These are phyloP conservation scores for Stegana nigrithorax DNA, from an alignment of 2,888 invertebrate genomes.

Conservation along the genomic window DNA sequence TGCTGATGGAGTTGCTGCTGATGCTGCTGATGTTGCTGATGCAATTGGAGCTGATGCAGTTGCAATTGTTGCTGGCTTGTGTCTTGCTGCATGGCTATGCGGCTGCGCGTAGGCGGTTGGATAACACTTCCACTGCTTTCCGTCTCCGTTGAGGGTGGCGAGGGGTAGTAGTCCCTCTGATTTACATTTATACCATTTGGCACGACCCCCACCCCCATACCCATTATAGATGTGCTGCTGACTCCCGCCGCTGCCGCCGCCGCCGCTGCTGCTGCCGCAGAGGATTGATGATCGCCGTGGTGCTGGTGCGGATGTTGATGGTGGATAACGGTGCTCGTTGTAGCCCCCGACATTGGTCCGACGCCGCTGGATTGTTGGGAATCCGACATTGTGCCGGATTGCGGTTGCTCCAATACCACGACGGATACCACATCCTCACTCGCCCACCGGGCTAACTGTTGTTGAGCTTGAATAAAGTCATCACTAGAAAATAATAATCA, in stretches of 20 bases:
- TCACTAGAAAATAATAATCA: conserved; percentile 93
- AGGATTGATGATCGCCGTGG: conserved; percentile 68
- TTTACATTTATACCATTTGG: conserved; percentile 69
- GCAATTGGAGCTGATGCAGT: conserved; percentile 39
- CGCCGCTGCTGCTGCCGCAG: conserved; percentile 53
- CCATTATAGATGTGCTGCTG: conserved; percentile 60
- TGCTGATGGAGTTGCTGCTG: conserved; percentile 56
- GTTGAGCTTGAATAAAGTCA: conserved; percentile 98
- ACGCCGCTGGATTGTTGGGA: conserved; percentile 71
- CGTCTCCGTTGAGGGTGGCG: conserved; percentile 70
- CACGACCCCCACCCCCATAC: conserved; percentile 60
- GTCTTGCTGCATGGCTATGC: conserved; percentile 49
- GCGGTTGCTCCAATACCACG: conserved; percentile 70
- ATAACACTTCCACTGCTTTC: conserved; percentile 72
- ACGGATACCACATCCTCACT: conserved; percentile 84
- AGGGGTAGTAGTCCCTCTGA: conserved; percentile 70
- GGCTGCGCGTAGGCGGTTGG: conserved; percentile 63
- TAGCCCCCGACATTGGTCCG: conserved; percentile 72
- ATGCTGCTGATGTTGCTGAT: conserved; percentile 43
- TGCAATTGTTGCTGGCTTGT: conserved; percentile 62
- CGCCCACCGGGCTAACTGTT: conserved; percentile 95
- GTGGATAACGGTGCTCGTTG: conserved; percentile 70
- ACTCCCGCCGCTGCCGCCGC: conserved; percentile 48
- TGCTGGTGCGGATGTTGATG: conserved; percentile 69
- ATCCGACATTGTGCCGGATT: conserved; percentile 68